Conservation (phyloP, 2,797 vertebrate species). For the Anomalospiza imberbis region DNA sequence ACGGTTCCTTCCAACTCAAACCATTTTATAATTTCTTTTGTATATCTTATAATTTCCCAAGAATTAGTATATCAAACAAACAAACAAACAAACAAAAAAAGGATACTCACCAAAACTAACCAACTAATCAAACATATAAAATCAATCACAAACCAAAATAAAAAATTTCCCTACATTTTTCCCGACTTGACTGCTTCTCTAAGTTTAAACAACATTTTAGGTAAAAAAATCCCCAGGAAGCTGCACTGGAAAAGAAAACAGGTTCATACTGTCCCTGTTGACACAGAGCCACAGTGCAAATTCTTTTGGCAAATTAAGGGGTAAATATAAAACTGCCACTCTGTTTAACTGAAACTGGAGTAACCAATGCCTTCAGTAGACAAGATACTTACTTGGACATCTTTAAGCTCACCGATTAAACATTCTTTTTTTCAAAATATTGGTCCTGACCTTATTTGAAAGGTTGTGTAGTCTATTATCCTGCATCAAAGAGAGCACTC, state of each 20-base stretch:
- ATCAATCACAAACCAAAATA: rapidly evolving
- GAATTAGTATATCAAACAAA: background rate
- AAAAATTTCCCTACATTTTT: background rate
- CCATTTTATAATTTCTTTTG: background rate
- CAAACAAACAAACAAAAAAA: background rate
- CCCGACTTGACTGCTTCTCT: background rate
- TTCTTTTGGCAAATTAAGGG: background rate
- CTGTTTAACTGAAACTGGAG: background rate
- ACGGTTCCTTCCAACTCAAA: background rate
- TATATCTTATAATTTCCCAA: background rate
- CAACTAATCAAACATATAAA: background rate
- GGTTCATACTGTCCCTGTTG: background rate
- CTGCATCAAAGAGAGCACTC: background rate
- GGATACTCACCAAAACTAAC: background rate
- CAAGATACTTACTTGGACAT: background rate
- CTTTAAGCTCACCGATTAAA: background rate
- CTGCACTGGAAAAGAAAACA: background rate
- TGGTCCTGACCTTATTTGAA: background rate
- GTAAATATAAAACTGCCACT: background rate
- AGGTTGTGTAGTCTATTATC: background rate
- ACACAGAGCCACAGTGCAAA: background rate
- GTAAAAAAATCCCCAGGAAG: background rate
- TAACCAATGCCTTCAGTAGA: background rate
- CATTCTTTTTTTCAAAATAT: background rate
- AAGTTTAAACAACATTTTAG: background rate